Conservation (phyloP, 2,113 vertebrate genomes). For the Clarias macrocephalus region DNA sequence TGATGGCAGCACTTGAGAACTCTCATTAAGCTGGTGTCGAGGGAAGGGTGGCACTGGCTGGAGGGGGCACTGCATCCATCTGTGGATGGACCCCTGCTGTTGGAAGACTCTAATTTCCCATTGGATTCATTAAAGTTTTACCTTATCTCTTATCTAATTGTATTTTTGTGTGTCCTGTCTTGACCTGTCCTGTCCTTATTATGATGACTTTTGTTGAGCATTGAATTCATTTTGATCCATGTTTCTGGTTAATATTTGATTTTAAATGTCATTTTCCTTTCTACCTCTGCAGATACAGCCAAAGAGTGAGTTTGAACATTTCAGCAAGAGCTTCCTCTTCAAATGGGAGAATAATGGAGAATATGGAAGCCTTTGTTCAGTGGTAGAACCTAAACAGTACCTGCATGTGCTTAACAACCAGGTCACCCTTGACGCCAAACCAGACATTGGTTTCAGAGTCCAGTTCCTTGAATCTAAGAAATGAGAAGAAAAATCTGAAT, state of each 20-base stretch:
- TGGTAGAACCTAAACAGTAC: constrained; percentile 21
- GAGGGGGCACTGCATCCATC: too few relatives aligned
- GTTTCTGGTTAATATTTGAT: neutral
- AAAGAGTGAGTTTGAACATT: neutral
- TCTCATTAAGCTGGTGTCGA: too few relatives aligned
- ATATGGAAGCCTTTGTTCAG: neutral
- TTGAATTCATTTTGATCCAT: neutral
- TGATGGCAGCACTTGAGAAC: too few relatives aligned
- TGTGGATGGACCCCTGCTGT: too few relatives aligned
- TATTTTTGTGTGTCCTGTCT: too few relatives aligned
- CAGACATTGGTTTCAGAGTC: accelerated
- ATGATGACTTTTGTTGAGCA: neutral
- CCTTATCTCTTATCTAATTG: too few relatives aligned
- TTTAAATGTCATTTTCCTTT: neutral
- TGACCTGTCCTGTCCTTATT: neutral
- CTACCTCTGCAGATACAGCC: neutral
- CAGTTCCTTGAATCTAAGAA: accelerated
- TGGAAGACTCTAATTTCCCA: too few relatives aligned
- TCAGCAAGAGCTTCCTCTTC: neutral
- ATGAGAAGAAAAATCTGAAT: neutral
- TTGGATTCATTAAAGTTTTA: too few relatives aligned
- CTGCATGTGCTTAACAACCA: accelerated
- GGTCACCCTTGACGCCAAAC: neutral
- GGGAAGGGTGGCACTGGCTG: too few relatives aligned
- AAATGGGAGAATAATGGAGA: neutral